Percentiles rank a stretch among this genome's conserved stretches.
These are phyloP conservation scores for Calameuta pallipes DNA, from an alignment of 2,888 invertebrate genomes.

Conservation along the genomic window DNA sequence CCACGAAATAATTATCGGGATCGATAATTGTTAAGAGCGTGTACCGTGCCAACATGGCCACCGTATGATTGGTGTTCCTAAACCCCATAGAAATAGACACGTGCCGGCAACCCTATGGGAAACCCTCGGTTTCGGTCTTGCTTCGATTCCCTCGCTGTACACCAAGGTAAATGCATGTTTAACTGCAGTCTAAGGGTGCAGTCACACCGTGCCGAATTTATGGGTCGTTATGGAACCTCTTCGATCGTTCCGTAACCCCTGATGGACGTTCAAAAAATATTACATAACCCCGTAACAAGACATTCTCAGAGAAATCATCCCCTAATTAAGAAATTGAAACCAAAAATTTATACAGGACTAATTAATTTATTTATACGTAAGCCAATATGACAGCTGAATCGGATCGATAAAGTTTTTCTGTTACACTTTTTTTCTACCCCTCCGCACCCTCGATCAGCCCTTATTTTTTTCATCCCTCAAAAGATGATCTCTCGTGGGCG, in stretches of 20 bases:
- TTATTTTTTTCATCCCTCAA: not conserved
- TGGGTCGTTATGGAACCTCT: not conserved
- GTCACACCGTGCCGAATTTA: not conserved
- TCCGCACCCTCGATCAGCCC: not conserved
- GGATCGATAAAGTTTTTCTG: not conserved
- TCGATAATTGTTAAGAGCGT: not conserved
- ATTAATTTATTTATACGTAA: not conserved
- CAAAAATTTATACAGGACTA: not conserved
- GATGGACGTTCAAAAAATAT: not conserved
- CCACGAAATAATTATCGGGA: not conserved
- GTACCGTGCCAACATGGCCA: not conserved
- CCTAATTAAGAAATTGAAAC: not conserved
- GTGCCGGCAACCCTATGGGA: not conserved
- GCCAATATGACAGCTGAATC: not conserved
- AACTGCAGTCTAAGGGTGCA: not conserved
- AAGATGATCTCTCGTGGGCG: conserved; percentile 57
- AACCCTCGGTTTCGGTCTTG: not conserved
- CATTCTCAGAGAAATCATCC: not conserved
- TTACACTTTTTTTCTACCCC: conserved; percentile 1
- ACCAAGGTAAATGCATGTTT: not conserved
- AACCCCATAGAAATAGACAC: not conserved
- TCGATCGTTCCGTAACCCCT: not conserved
- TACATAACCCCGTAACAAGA: not conserved
- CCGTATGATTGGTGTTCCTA: not conserved
- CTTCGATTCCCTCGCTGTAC: not conserved